Percentiles rank a stretch among this genome's conserved stretches.
Evolutionary conservation across 1,140 invertebrate genomes (phyloP).

Genomic region (Cydia amplana): DNA sequence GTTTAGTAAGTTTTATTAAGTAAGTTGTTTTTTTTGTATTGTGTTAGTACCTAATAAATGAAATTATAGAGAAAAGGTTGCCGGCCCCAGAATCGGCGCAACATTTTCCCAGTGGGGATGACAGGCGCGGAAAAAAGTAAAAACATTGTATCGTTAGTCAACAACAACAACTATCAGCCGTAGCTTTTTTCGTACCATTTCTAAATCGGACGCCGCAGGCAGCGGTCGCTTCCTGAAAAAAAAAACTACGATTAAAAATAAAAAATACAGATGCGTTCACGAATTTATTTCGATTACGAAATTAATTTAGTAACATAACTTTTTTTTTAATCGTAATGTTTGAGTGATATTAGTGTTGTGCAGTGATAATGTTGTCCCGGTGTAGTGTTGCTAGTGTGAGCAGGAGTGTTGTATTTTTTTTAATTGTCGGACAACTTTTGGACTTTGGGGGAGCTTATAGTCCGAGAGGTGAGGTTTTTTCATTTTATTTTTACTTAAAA

Average conservation of each 20-base stretch:
- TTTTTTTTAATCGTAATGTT: slow-evolving; percentile 5
- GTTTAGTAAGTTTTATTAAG: no score
- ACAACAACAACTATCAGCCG: slow-evolving; percentile 58
- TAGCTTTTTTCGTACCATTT: slow-evolving; percentile 66
- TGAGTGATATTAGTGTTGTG: slow-evolving; percentile 20
- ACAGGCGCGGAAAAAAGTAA: slow-evolving; percentile 71
- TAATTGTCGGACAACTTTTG: slow-evolving; percentile 1
- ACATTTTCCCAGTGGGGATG: slow-evolving; percentile 71
- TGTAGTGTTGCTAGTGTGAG: not conserved
- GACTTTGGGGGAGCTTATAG: slow-evolving; percentile 22
- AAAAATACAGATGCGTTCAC: slow-evolving; percentile 17
- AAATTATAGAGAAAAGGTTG: slow-evolving; percentile 51
- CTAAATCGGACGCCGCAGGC: slow-evolving; percentile 58
- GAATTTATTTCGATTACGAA: not conserved
- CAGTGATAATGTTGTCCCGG: slow-evolving; percentile 15
- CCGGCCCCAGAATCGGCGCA: slow-evolving; percentile 40
- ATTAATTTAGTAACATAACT: not conserved
- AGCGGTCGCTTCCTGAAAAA: slow-evolving; percentile 46
- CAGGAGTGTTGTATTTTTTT: slow-evolving; percentile 23
- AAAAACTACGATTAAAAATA: slow-evolving; percentile 5
- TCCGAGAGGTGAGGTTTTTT: slow-evolving; percentile 1
- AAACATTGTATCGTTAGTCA: slow-evolving; percentile 66
- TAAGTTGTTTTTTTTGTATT: no score
- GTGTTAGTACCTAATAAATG: no score
- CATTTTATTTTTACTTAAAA: not conserved